phyloP scores from a whole-genome alignment of 1,140 invertebrate genomes.

The Zaprionus inermis region DNA sequence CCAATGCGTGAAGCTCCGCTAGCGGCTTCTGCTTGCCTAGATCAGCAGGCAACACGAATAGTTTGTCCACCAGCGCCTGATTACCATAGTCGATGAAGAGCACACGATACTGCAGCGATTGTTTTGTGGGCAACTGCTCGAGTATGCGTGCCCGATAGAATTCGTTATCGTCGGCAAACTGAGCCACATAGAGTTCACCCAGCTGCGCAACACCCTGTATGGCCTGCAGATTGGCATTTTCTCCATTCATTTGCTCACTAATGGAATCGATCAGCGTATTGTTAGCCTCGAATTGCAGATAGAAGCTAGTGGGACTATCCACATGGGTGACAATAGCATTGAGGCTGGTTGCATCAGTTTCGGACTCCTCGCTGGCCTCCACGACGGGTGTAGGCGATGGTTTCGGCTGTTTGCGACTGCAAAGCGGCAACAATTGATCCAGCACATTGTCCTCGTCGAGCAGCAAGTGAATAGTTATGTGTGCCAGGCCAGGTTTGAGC shows the following conservation, averaged over 20 bases:
- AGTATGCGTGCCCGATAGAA: constrained; percentile 70
- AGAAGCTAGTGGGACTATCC: constrained; percentile 59
- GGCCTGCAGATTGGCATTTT: constrained; percentile 20
- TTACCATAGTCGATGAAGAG: constrained; percentile 91
- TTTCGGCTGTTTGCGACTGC: constrained; percentile 78
- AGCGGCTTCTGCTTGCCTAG: constrained; percentile 86
- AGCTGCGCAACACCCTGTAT: constrained; percentile 29
- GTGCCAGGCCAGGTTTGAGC: constrained; percentile 86
- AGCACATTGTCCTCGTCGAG: constrained; percentile 87
- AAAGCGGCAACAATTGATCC: constrained; percentile 85
- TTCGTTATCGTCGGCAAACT: constrained; percentile 56
- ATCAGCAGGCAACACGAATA: constrained; percentile 87
- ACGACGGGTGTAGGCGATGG: constrained; percentile 15
- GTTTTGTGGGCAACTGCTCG: constrained; percentile 44
- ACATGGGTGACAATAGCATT: constrained; percentile 66
- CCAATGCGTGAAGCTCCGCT: constrained; percentile 87
- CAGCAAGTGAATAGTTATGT: constrained; percentile 87
- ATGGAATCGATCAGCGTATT: constrained; percentile 56
- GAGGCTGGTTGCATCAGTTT: not conserved
- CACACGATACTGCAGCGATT: constrained; percentile 84
- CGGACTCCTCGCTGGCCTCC: not conserved
- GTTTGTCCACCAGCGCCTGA: constrained; percentile 85
- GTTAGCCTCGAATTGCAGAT: constrained; percentile 64
- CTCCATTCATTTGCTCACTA: constrained; percentile 49
- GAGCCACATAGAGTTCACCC: constrained; percentile 61